Conservation (phyloP, 2,888 invertebrate genomes). For the Entomobrya proxima region DNA sequence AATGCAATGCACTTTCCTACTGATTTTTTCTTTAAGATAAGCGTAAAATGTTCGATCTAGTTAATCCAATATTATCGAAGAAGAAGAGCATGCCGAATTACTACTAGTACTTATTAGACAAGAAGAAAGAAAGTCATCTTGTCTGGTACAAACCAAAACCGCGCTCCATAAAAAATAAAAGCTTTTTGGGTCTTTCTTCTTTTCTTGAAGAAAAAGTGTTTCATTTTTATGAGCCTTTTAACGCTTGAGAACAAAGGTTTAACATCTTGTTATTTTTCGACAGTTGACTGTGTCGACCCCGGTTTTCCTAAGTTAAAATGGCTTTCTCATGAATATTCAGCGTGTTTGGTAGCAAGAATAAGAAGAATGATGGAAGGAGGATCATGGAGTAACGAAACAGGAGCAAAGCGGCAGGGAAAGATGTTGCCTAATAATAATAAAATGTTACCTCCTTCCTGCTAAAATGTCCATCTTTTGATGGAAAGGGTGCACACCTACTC, state of each 20-base stretch:
- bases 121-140: too few species aligned
- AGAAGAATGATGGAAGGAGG: constrained; percentile 14
- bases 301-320: not conserved
- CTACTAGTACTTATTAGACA: too few species aligned
- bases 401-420: constrained; percentile 15
- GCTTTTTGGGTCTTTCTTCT: constrained; percentile 21
- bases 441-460: constrained; percentile 17
- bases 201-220: not conserved
- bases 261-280: constrained; percentile 3
- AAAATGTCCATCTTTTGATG: constrained; percentile 48
- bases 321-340: constrained; percentile 63
- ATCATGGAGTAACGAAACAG: not conserved
- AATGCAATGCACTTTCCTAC: not conserved
- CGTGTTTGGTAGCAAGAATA: not conserved
- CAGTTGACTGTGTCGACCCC: constrained; percentile 10
- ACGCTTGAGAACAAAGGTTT: constrained; percentile 31
- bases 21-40: not conserved
- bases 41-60: constrained; percentile 42
- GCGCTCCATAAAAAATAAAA: constrained; percentile 35
- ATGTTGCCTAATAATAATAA: not conserved
- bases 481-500: constrained; percentile 54
- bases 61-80: constrained; percentile 45
- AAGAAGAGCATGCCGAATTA: too few species aligned
- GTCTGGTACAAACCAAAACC: too few species aligned
- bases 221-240: constrained; percentile 57